Conservation (phyloP, 2,797 vertebrate species). For the Emydoidea blandingii region DNA sequence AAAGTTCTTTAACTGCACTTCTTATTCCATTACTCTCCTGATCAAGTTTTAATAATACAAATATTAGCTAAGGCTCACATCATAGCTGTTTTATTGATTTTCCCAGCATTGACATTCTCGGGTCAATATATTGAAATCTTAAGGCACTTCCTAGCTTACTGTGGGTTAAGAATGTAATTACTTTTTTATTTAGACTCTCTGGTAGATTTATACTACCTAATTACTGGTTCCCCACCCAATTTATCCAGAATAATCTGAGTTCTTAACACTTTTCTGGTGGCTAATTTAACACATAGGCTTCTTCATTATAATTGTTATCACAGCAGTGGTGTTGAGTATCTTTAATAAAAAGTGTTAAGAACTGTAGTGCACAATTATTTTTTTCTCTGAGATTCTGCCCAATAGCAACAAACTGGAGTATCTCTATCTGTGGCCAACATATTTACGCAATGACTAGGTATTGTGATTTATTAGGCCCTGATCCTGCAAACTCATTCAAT, state of each 20-base stretch:
- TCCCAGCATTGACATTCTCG: conserved; percentile 32
- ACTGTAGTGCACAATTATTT: neutral
- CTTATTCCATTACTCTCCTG: conserved; percentile 42
- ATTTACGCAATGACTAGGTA: neutral
- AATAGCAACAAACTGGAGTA: neutral
- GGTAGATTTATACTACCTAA: neutral
- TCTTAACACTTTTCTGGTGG: neutral
- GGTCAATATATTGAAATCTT: conserved; percentile 63
- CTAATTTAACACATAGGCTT: neutral
- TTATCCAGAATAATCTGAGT: neutral
- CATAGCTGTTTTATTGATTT: conserved; percentile 31
- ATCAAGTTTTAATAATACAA: conserved; percentile 60
- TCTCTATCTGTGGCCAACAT: neutral
- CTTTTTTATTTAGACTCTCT: neutral
- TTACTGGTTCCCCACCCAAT: neutral
- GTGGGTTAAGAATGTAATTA: conserved; percentile 58
- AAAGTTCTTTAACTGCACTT: conserved; percentile 29
- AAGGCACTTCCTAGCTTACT: conserved; percentile 17
- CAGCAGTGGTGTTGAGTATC: neutral
- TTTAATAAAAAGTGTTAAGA: conserved; percentile 12
- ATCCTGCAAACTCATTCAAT: neutral
- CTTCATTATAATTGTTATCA: neutral
- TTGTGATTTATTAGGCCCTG: neutral
- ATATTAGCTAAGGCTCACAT: conserved; percentile 36
- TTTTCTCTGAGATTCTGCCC: neutral